Evolutionary conservation across 2,888 invertebrate species (phyloP), one percentile per base, ranked within the genome.

Genomic region (Pseudococcus jackbeardsleyi): DNA sequence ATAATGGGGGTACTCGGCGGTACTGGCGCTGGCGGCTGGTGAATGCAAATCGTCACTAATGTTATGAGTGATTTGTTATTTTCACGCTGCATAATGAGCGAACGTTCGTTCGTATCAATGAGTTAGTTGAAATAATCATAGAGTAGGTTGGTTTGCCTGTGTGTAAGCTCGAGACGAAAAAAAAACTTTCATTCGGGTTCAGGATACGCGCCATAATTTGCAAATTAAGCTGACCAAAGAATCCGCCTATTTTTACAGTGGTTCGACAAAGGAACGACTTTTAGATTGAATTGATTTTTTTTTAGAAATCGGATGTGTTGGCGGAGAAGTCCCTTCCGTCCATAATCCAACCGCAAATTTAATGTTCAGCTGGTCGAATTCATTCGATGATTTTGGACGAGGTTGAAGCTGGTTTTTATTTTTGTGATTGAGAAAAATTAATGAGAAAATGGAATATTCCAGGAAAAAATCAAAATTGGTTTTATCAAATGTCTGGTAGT

Each of bases 21-120:
- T 77, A 64, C 9, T 33, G 26, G n/a, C 8, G 42, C n/a, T 39
- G 79, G 33, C 33, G 79, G 33, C 79, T 79, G n/a, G 79, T 79
- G 79, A 79, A 79, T 33, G 79, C 26, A 79, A 79, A 79, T 79
- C 26, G 17, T 79, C 79, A 79, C 42, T 79, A 42, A 79, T 79
- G 79, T 79, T 79, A 79, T n/a, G n/a, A 79, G 15, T 79, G 79
- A 79, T 79, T 79, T 79, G 79, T 79, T 39, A 79, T 79, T 39
- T 79, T 79, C 42, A 33, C 79, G 42, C 42, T 79, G 39, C 79
- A 39, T 79, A 59, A 59, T 19, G 19, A 19, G 19, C 59, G 19
- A 59, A 59, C 59, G 59, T 59, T 19, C 59, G 59, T 59, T 59
- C 3, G 3, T 59, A 59, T 59, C 59, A 59, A 59, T 59, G 59